Base-by-base conservation (phyloP, 2,888 invertebrate species). In the Sarcophaga variegata region DNA sequence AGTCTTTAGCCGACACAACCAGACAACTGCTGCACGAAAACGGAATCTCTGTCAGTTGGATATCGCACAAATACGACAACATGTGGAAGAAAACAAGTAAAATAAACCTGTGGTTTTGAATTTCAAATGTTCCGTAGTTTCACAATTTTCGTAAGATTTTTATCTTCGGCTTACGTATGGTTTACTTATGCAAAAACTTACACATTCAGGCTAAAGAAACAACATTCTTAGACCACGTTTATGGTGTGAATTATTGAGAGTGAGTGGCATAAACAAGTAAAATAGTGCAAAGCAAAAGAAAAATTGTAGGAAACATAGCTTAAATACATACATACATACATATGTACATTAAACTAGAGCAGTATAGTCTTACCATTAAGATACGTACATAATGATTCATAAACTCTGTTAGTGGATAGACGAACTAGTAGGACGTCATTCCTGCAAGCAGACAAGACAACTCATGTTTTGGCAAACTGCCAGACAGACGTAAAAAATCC, bases 21-120 rank as follows among this genome's bases (percentile, higher is more conserved):
- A 67, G 2, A 22, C 70, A 64, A 79, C 49, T 63, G 1, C 10
- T 8, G 70, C 62, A 47, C 69, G 74, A 81, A 75, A 47, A 82
- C 63, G 63, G 54, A 64, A 25, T 27, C 54, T 64, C 77, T 64
- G 71, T 71, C 70, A 77, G 37, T 77, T 77, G 64, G 64, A 74
- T 72, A 80, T 64, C 47, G 11, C 59, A 17, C 14, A 54, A 54
- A 54, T 17, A 78, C 78, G 72, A 62, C 25, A 47, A 22, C 60
- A 12, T 22, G 47, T 69, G 62, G 10, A 22, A 70, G 22, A 2
- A 62, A 54, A 54, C 54, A 54, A 59, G 54, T 20, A 12, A 63
- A 8, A 45, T 74, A 74, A 74, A 74, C 67, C n/a, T 74, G 67
- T 20, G 74, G 54, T 69, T 69, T 67, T 3, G 8, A 25, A 74